These are phyloP conservation scores for Urophycis tenuis DNA, from an alignment of 2,797 vertebrate genomes.

Conservation along the genomic window DNA sequence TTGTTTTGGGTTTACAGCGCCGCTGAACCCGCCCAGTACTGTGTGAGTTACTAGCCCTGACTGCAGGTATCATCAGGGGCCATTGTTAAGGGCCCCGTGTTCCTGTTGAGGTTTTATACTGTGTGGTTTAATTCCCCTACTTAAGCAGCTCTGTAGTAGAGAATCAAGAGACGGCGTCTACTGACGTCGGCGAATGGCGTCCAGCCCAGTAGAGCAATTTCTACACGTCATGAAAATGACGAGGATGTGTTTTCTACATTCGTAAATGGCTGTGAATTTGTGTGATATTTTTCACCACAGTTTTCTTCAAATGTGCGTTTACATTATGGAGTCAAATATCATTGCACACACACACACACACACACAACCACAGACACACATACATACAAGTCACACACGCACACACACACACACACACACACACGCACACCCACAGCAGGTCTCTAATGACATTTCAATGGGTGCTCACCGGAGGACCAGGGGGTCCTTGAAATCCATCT, in stretches of 20 bases:
- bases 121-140: not conserved
- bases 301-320: not conserved
- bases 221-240: not conserved
- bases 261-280: not conserved
- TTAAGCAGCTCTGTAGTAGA: conserved; percentile 7
- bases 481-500: conserved; percentile 68
- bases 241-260: not conserved
- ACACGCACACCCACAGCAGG: not conserved
- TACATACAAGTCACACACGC: not conserved
- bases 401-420: not conserved
- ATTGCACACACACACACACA: not conserved
- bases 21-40: conserved; percentile 55
- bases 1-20: conserved; percentile 63
- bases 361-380: too few relatives aligned
- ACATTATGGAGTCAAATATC: not conserved
- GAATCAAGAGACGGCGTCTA: conserved; percentile 6
- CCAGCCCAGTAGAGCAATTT: not conserved
- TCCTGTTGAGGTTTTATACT: conserved; percentile 7
- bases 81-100: not conserved
- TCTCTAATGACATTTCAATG: not conserved
- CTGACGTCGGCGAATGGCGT: conserved; percentile 11
- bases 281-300: too few relatives aligned
- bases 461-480: conserved; percentile 68
- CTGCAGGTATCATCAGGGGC: conserved; percentile 52
- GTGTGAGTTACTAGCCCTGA: conserved; percentile 42